Percentiles rank a stretch among this genome's conserved stretches.
These are phyloP conservation scores for Burhinus oedicnemus DNA, from an alignment of 2,113 vertebrate genomes.

Conservation along the genomic window DNA sequence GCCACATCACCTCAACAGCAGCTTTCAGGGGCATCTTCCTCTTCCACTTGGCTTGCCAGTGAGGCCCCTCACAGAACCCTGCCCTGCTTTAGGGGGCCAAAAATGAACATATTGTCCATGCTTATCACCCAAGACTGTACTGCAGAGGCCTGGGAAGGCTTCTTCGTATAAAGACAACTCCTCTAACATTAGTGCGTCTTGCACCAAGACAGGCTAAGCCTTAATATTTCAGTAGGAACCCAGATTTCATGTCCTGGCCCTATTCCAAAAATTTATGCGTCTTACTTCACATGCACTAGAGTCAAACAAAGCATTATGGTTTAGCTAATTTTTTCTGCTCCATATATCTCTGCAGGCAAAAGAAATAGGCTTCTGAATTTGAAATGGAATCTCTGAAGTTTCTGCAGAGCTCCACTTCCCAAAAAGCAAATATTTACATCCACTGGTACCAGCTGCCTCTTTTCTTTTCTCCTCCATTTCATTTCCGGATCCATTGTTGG, in stretches of 20 bases:
- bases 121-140: not conserved
- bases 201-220: not conserved
- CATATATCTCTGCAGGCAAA: not conserved
- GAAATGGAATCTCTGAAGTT: constrained; percentile 32
- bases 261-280: not conserved
- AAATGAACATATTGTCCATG: not conserved
- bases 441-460: constrained; percentile 42
- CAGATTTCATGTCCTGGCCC: not conserved
- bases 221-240: constrained; percentile 26
- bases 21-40: not conserved
- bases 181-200: not conserved
- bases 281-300: not conserved
- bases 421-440: constrained; percentile 48
- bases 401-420: constrained; percentile 20
- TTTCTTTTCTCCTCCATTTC: not conserved
- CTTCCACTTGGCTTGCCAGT: not conserved
- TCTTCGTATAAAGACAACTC: not conserved
- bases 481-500: constrained; percentile 57
- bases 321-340: constrained; percentile 34
- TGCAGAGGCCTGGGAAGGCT: not conserved
- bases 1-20: not conserved
- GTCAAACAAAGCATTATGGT: not conserved
- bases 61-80: not conserved
- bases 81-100: not conserved
- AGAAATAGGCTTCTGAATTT: not conserved